phyloP scores from a whole-genome alignment of 2,888 invertebrate genomes.

The Reticulitermes lucifugus region DNA sequence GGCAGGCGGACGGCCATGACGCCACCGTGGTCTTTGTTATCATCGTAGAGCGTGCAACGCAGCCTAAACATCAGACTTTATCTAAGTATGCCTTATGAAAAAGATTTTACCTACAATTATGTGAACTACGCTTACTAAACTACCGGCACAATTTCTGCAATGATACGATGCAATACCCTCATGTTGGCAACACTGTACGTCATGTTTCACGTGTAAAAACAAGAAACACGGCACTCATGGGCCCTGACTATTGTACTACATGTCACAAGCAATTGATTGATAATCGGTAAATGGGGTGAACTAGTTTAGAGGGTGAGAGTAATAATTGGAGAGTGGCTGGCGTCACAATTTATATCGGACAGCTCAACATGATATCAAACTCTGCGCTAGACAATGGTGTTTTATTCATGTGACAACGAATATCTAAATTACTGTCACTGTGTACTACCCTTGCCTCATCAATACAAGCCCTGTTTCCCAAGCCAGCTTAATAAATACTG shows the following conservation, averaged over 20 bases:
- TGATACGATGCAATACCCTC: neutral
- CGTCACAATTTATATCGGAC: constrained; percentile 19
- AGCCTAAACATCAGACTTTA: too few relatives aligned
- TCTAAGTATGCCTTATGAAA: too few relatives aligned
- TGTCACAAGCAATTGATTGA: constrained; percentile 31
- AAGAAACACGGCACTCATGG: constrained; percentile 1
- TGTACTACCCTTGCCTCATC: neutral
- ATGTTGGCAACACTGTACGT: constrained; percentile 6
- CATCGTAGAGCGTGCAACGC: too few relatives aligned
- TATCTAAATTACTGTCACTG: neutral
- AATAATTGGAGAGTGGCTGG: constrained; percentile 24
- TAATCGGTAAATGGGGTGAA: constrained; percentile 32
- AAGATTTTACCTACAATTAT: too few relatives aligned
- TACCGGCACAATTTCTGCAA: too few relatives aligned
- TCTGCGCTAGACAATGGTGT: neutral
- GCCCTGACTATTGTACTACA: neutral
- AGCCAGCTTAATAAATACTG: too few relatives aligned
- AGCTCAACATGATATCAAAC: neutral
- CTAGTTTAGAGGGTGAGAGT: neutral
- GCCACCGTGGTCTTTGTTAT: too few relatives aligned
- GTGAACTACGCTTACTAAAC: too few relatives aligned
- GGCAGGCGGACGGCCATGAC: too few relatives aligned
- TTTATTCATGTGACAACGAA: neutral
- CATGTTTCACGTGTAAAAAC: neutral
- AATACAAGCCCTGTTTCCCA: too few relatives aligned